Conservation (phyloP, 2,113 vertebrate genomes). For the Pontoporia blainvillei region DNA sequence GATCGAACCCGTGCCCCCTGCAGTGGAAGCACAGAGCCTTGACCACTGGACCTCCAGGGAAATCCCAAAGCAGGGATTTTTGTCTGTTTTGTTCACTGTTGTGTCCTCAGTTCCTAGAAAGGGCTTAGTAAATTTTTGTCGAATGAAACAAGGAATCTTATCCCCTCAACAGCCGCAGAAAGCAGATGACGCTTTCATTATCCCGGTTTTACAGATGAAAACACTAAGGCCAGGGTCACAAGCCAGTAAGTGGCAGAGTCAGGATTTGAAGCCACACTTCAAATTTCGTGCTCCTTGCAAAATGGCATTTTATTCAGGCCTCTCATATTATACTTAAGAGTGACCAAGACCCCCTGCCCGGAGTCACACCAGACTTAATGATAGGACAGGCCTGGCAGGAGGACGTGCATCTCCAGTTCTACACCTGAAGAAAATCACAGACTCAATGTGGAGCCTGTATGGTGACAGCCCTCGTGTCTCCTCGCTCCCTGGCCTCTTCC, state of each 20-base stretch:
- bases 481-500: rapidly evolving
- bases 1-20: neutral
- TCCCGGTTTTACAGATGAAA: neutral
- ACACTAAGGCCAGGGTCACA: neutral
- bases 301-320: neutral
- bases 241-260: neutral
- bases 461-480: neutral
- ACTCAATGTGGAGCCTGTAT: neutral
- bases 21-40: neutral
- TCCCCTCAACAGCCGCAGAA: neutral
- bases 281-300: neutral
- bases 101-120: neutral
- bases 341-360: neutral
- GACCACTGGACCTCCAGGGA: neutral
- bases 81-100: neutral
- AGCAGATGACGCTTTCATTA: neutral
- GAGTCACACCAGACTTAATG: neutral
- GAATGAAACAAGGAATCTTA: neutral
- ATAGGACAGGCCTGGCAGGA: neutral
- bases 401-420: neutral
- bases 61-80: neutral
- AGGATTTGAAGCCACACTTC: neutral
- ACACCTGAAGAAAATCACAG: neutral
- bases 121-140: neutral
- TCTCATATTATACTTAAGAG: neutral